Evolutionary conservation across 2,113 vertebrate species (phyloP).

Genomic region (Epinephelus fuscoguttatus): DNA sequence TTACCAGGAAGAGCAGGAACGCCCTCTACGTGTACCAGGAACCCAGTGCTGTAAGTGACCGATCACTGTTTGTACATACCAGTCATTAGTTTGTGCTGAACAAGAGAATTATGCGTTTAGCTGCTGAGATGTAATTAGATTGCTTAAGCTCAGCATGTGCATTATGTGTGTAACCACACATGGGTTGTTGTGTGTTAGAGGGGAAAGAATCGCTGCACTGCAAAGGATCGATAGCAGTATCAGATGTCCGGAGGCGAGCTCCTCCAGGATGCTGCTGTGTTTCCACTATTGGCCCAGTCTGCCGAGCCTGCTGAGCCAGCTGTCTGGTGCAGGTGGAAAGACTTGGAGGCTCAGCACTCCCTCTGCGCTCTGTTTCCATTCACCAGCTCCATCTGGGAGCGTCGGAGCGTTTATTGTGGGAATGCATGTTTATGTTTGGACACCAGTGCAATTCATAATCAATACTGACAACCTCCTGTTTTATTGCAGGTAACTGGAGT

Average conservation of each 20-base stretch:
- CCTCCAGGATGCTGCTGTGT: conserved; percentile 40
- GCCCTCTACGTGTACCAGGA: conserved; percentile 90
- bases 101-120: conserved; percentile 38
- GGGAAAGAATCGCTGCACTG: conserved; percentile 37
- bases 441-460: conserved; percentile 19
- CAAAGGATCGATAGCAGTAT: conserved; percentile 70
- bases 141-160: conserved; percentile 39
- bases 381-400: conserved; percentile 29
- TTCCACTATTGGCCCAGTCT: conserved; percentile 43
- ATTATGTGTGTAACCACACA: conserved; percentile 57
- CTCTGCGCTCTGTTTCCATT: conserved; percentile 37
- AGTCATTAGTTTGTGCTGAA: conserved; percentile 41
- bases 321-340: conserved; percentile 51
- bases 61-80: conserved; percentile 31
- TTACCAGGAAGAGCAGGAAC: conserved; percentile 92
- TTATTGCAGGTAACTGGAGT: conserved; percentile 95
- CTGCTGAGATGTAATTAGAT: conserved; percentile 58
- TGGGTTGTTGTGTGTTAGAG: conserved; percentile 40
- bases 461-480: conserved; percentile 43
- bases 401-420: conserved; percentile 20
- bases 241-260: conserved; percentile 57
- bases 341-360: conserved; percentile 35
- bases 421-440: conserved; percentile 41
- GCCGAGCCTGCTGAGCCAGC: conserved; percentile 71
- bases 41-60: conserved; percentile 96